Conservation (phyloP, 2,113 vertebrate genomes). For the Rhea americana region DNA sequence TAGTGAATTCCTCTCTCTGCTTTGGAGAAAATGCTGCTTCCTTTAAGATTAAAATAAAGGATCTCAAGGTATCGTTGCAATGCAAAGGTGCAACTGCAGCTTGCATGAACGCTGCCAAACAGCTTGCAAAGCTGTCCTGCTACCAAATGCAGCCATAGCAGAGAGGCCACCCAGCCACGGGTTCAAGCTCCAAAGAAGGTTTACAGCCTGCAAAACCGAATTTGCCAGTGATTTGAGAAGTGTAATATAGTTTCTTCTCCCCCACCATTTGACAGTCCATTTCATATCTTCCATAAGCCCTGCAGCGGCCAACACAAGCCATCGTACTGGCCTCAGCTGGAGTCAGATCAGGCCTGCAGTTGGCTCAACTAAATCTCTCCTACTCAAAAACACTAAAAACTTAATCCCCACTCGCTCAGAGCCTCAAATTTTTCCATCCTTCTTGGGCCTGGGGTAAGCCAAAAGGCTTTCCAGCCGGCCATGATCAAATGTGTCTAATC, state of each 20-base stretch:
- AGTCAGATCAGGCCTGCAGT: neutral
- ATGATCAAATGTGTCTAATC: accelerated
- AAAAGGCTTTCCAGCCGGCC: neutral
- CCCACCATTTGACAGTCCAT: neutral
- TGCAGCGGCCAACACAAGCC: too few species aligned
- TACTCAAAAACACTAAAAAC: neutral
- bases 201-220: neutral
- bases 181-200: neutral
- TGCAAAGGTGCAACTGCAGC: neutral
- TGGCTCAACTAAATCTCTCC: neutral
- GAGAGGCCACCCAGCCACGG: neutral
- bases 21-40: neutral
- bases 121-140: neutral
- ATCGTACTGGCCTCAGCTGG: neutral
- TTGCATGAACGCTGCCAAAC: neutral
- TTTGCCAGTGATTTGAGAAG: too few species aligned
- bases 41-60: neutral
- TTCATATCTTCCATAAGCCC: neutral
- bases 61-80: accelerated
- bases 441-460: neutral
- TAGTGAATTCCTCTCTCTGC: neutral
- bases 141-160: neutral
- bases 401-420: neutral
- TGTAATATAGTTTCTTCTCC: neutral
- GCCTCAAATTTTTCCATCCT: too few species aligned